These are phyloP conservation scores for Cyclura pinguis DNA, from an alignment of 2,797 vertebrate species.

Conservation along the genomic window DNA sequence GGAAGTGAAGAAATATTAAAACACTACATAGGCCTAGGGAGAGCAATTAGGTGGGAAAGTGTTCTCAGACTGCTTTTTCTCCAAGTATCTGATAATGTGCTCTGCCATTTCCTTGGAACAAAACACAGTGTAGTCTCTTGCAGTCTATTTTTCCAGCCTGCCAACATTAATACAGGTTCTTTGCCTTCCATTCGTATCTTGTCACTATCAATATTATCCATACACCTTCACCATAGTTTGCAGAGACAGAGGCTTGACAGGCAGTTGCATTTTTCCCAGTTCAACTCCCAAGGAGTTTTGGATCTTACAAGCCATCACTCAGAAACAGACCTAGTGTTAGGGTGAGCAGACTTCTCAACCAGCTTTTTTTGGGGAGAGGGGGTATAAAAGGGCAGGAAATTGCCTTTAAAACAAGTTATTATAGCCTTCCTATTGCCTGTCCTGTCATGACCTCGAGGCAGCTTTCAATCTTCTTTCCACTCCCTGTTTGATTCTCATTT, in stretches of 20 bases:
- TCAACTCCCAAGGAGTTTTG: neutral
- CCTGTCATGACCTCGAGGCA: too few species aligned
- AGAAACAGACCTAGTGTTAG: neutral
- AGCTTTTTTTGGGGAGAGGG: neutral
- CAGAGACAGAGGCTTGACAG: neutral
- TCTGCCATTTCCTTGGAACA: neutral
- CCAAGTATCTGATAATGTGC: neutral
- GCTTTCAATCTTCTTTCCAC: too few species aligned
- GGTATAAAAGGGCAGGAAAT: neutral
- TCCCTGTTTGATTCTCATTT: too few species aligned
- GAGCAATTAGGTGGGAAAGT: neutral
- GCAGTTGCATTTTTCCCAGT: neutral
- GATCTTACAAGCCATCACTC: neutral
- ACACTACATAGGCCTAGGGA: neutral
- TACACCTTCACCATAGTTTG: neutral
- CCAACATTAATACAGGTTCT: conserved; percentile 12
- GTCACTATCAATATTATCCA: neutral
- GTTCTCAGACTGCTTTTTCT: neutral
- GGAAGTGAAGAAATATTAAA: conserved; percentile 36
- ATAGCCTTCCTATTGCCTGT: neutral
- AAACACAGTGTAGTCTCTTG: neutral
- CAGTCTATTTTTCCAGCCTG: neutral
- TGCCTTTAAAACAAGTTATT: neutral
- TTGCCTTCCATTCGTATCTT: neutral
- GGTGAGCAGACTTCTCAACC: neutral